A percentile compares a stretch with the other conserved stretches of the same genome.
Conservation (phyloP, 2,797 vertebrate species). For the Mormyrus hasselquistii region DNA sequence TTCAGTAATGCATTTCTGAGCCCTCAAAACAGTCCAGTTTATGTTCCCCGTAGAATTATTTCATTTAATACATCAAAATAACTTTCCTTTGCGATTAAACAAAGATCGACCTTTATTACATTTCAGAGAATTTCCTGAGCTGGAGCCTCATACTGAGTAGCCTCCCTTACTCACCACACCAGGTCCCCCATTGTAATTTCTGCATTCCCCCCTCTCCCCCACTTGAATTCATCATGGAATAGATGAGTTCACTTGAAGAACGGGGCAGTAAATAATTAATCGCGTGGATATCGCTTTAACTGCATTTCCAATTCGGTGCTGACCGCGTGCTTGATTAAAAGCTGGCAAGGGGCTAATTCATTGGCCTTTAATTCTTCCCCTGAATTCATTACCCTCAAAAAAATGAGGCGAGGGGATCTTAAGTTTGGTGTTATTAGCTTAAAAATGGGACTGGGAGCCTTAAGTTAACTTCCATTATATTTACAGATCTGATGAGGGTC, state of each 20-base stretch:
- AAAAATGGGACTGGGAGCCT: slow-evolving; percentile 29
- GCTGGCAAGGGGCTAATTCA: slow-evolving; percentile 42
- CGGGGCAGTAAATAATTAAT: slow-evolving; percentile 44
- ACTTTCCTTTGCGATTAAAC: slow-evolving; percentile 2
- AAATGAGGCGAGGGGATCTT: slow-evolving; percentile 26
- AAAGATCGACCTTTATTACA: background rate
- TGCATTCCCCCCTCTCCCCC: background rate
- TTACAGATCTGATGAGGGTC: background rate
- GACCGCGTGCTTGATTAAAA: slow-evolving; percentile 53
- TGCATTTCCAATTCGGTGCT: slow-evolving; percentile 25
- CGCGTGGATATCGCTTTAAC: slow-evolving; percentile 37
- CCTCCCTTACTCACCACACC: background rate
- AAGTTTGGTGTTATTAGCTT: slow-evolving; percentile 45
- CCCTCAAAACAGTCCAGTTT: background rate
- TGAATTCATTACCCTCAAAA: slow-evolving; percentile 45
- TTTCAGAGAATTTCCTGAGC: background rate
- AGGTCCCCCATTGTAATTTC: slow-evolving; percentile 19
- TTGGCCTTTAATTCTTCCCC: slow-evolving; percentile 46
- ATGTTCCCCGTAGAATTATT: background rate
- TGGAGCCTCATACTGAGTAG: slow-evolving; percentile 2
- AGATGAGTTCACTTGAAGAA: slow-evolving; percentile 37
- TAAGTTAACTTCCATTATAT: slow-evolving; percentile 27
- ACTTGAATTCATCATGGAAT: slow-evolving; percentile 23
- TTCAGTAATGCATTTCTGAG: background rate
- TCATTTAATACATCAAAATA: slow-evolving; percentile 9